Conservation (phyloP, 2,888 invertebrate species). For the Matsumyia berberina region DNA sequence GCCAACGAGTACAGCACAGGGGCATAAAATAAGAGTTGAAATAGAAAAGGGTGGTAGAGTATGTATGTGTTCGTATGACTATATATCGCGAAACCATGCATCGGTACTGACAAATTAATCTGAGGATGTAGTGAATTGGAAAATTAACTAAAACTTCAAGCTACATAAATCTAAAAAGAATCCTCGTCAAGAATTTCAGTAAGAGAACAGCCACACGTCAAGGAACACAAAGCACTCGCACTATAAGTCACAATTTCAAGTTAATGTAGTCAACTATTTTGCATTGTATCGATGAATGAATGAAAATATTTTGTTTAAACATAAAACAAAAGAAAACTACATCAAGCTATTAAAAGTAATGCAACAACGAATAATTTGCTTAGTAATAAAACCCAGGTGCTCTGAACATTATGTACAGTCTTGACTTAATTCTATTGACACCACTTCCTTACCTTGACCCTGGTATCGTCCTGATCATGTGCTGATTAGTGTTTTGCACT, state of each 20-base stretch:
- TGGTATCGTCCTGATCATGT: constrained; percentile 83
- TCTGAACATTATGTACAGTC: constrained; percentile 49
- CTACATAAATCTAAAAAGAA: no score
- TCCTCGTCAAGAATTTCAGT: no score
- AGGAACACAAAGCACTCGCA: no score
- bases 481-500: constrained; percentile 82
- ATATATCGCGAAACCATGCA: no score
- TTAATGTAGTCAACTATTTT: constrained; percentile 1
- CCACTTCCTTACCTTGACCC: constrained; percentile 81
- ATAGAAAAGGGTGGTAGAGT: no score
- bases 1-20: no score
- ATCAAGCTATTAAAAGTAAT: constrained; percentile 46
- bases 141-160: no score
- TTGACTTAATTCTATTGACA: neutral
- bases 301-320: neutral
- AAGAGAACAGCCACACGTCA: no score
- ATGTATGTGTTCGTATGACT: no score
- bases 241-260: neutral
- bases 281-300: constrained; percentile 51
- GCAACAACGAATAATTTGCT: constrained; percentile 52
- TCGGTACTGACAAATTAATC: no score
- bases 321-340: constrained; percentile 29
- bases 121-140: no score
- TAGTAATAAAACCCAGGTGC: constrained; percentile 59
- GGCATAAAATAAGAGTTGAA: no score